Percentiles rank a stretch among this genome's conserved stretches.
phyloP scores from a whole-genome alignment of 1,140 invertebrate genomes.

The Drosophila virilis region DNA sequence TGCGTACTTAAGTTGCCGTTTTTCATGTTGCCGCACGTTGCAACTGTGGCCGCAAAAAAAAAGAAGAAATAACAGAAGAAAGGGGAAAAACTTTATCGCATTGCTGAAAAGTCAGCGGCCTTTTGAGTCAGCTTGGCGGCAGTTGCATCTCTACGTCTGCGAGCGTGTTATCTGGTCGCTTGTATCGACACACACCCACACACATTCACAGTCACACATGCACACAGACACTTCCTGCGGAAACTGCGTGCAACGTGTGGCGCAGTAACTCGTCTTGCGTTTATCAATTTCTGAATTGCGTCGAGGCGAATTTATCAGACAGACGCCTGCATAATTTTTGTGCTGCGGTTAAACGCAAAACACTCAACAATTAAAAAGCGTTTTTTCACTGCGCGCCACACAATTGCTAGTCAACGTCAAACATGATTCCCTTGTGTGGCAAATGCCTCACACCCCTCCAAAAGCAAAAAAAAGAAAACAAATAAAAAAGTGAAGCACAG shows the following conservation, averaged over 20 bases:
- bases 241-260: conserved; percentile 36
- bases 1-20: conserved; percentile 35
- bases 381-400: conserved; percentile 53
- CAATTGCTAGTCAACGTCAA: conserved; percentile 66
- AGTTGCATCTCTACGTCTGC: conserved; percentile 1
- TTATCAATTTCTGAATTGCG: conserved; percentile 38
- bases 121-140: conserved; percentile 46
- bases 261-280: conserved; percentile 2
- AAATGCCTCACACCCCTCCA: conserved; percentile 24
- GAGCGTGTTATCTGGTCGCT: conserved; percentile 22
- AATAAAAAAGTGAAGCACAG: conserved; percentile 44
- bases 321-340: conserved; percentile 24
- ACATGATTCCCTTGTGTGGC: conserved; percentile 22
- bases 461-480: conserved; percentile 31
- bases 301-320: conserved; percentile 17
- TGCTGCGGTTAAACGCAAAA: conserved; percentile 38
- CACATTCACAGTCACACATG: not conserved
- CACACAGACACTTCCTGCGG: conserved; percentile 35
- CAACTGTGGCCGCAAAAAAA: not conserved
- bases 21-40: conserved; percentile 43
- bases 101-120: conserved; percentile 31
- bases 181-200: conserved; percentile 1
- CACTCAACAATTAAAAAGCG: conserved; percentile 73
- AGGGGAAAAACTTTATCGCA: conserved; percentile 28
- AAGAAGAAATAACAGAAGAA: not conserved